Conservation (phyloP, 1,140 invertebrate species). For the Pseudomyrmex flavicornis region DNA sequence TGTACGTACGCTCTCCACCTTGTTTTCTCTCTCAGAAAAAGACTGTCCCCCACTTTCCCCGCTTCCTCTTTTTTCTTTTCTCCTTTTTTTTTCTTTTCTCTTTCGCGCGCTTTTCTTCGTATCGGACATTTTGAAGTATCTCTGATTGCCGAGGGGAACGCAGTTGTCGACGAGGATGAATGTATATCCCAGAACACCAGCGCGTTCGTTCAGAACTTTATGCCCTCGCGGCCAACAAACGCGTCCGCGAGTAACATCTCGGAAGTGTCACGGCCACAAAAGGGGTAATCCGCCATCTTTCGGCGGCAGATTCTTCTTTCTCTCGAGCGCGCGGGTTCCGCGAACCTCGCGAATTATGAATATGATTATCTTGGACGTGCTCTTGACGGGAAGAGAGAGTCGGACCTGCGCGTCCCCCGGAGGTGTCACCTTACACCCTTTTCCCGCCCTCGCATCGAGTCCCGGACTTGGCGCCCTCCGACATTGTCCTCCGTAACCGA, state of each 20-base stretch:
- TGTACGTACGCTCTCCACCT: conserved; percentile 17
- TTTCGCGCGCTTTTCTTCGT: conserved; percentile 17
- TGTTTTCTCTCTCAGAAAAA: conserved; percentile 20
- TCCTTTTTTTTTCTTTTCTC: conserved; percentile 10
- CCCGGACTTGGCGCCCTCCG: conserved; percentile 61
- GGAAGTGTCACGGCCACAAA: conserved; percentile 10
- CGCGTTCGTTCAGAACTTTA: not conserved
- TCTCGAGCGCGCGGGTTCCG: conserved; percentile 73
- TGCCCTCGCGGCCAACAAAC: not conserved
- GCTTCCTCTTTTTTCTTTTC: conserved; percentile 8
- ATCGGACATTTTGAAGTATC: not conserved
- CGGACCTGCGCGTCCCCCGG: conserved; percentile 73
- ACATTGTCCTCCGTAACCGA: conserved; percentile 68
- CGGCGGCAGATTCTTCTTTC: conserved; percentile 13
- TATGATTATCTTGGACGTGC: conserved; percentile 81
- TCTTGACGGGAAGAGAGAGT: conserved; percentile 77
- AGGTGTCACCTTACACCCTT: conserved; percentile 82
- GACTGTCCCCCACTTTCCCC: conserved; percentile 27
- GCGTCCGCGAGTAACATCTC: conserved; percentile 4
- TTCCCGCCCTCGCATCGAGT: conserved; percentile 60
- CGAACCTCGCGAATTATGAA: conserved; percentile 82
- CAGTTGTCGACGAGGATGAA: not conserved
- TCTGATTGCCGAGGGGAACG: not conserved
- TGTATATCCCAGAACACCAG: not conserved
- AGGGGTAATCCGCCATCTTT: conserved; percentile 43